Base-by-base conservation (phyloP, 2,797 vertebrate genomes). In the Telmatherina bonti region DNA sequence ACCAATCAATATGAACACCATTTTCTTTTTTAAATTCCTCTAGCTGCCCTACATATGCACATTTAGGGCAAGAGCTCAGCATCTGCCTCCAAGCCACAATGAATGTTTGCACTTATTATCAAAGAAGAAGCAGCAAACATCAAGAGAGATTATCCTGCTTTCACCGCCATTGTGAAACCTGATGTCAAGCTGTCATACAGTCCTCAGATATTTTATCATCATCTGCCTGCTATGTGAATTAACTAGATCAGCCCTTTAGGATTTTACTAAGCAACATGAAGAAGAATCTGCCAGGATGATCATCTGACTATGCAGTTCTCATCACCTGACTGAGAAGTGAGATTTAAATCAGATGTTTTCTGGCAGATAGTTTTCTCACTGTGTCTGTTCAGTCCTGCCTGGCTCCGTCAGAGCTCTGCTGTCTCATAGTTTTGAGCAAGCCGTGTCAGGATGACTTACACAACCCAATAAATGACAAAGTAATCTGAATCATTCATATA, bases 1-100 rank as follows among this genome's bases (percentile, higher is more conserved):
- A 78, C 61, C 57, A 56, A 61, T 70, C 87, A 86, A 85, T 89
- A 77, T 81, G 77, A 70, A 89, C 82, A 82, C 88, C 75, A 82
- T 79, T 7, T 45, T 69, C 68, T 88, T 90, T 85, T 38, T 38
- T 35, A 35, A 86, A 73, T 76, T 79, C 52, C 73, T 64, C 43
- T 27, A 41, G 70, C 51, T 81, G 85, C 20, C 66, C 74, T 60
- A 71, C 67, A 54, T 81, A 70, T 79, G 66, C 62, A 53, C 27
- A 53, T 27, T 18, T 2, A 31, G 36, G 55, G 60, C 73, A 74
- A 22, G 63, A 74, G 70, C 57, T 72, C 30, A 70, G 70, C 86
- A 86, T 88, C 85, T 88, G 83, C 70, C 67, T 54, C 20, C 36
- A 43, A 64, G 53, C 61, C 52, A 61, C 59, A 18, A 0, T 62